Evolutionary conservation across 2,113 vertebrate species (phyloP).

Genomic region (Coreoperca whiteheadi): DNA sequence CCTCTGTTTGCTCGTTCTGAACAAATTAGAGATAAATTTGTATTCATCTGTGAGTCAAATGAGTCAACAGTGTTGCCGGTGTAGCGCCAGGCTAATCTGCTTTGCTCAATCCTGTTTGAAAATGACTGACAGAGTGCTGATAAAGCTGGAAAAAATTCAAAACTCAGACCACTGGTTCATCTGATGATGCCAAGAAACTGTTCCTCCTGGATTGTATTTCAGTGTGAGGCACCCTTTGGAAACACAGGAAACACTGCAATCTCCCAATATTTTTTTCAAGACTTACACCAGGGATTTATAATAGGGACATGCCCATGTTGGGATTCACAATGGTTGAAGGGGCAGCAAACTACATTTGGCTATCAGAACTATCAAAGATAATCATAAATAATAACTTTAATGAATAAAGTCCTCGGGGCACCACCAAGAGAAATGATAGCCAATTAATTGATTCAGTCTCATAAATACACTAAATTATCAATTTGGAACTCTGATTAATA

Average conservation of each 20-base stretch:
- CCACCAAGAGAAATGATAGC: too few relatives aligned
- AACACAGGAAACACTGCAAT: constrained; percentile 11
- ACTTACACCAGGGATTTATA: neutral
- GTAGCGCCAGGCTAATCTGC: constrained; percentile 74
- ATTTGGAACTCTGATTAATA: too few relatives aligned
- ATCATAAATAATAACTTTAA: too few relatives aligned
- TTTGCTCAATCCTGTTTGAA: constrained; percentile 66
- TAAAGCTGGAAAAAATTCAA: constrained; percentile 64
- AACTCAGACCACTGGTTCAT: constrained; percentile 56
- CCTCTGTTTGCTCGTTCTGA: constrained; percentile 51
- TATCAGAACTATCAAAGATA: too few relatives aligned
- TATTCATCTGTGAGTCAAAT: constrained; percentile 74
- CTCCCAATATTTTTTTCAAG: neutral
- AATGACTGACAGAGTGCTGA: constrained; percentile 74
- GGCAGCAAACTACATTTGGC: too few relatives aligned
- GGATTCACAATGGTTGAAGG: too few relatives aligned
- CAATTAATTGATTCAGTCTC: too few relatives aligned
- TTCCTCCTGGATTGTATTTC: constrained; percentile 42
- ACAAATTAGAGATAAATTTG: constrained; percentile 69
- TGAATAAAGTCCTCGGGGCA: too few relatives aligned
- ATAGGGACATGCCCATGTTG: neutral
- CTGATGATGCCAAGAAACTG: constrained; percentile 61
- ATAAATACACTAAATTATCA: too few relatives aligned
- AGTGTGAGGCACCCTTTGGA: neutral
- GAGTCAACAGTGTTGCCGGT: constrained; percentile 58